These are phyloP conservation scores for Pomatorhinus ruficollis DNA, from an alignment of 2,113 vertebrate genomes.

Conservation along the genomic window DNA sequence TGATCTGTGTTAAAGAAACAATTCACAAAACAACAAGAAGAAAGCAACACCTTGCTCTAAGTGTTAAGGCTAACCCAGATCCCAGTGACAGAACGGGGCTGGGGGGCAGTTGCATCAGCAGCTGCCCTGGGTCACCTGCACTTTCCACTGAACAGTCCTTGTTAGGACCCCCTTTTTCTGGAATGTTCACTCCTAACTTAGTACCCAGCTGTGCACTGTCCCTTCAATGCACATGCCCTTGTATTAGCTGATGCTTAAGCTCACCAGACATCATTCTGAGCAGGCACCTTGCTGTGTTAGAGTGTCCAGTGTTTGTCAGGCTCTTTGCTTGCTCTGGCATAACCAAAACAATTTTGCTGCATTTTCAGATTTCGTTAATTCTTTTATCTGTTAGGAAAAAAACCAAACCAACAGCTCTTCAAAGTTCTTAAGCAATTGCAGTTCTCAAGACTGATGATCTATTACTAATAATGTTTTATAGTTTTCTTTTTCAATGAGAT, in stretches of 20 bases:
- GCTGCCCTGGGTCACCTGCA: background rate
- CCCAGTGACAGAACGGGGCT: fast-evolving
- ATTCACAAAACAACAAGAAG: background rate
- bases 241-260: background rate
- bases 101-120: fast-evolving
- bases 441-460: background rate
- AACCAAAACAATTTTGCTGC: background rate
- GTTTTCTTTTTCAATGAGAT: background rate
- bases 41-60: background rate
- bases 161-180: background rate
- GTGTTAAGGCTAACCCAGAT: background rate
- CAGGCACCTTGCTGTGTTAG: background rate
- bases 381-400: background rate
- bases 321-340: background rate
- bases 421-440: background rate
- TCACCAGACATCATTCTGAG: background rate
- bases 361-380: background rate
- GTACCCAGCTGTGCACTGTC: background rate
- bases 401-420: background rate
- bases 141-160: background rate
- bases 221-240: background rate
- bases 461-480: background rate
- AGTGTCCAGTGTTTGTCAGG: background rate
- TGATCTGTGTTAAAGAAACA: background rate
- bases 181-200: background rate